Evolutionary conservation across 2,888 invertebrate genomes (phyloP).

Genomic region (Biston betularia): DNA sequence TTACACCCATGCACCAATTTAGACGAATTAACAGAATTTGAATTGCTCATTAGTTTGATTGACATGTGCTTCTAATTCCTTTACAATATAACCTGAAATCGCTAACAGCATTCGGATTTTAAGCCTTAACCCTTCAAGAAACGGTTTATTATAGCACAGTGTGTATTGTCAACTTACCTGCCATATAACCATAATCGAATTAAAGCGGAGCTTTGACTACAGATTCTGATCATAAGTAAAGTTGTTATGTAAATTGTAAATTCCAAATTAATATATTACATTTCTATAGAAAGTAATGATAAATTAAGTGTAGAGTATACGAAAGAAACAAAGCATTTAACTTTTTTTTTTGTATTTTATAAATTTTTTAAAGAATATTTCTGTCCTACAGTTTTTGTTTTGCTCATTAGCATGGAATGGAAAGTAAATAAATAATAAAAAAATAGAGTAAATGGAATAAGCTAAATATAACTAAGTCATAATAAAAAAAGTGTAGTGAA

Average conservation of each 20-base stretch:
- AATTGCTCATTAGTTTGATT: slow-evolving; percentile 82
- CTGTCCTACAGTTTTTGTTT: too few relatives aligned
- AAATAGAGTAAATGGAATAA: too few relatives aligned
- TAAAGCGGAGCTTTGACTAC: slow-evolving; percentile 43
- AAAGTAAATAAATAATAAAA: too few relatives aligned
- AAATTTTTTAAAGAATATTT: too few relatives aligned
- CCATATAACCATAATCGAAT: slow-evolving; percentile 68
- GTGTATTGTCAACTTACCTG: slow-evolving; percentile 9
- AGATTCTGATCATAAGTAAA: slow-evolving; percentile 22
- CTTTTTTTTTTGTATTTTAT: too few relatives aligned
- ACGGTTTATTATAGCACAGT: slow-evolving; percentile 13
- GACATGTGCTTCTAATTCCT: slow-evolving; percentile 73
- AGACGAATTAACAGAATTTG: slow-evolving; percentile 79
- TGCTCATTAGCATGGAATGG: too few relatives aligned
- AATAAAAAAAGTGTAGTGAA: too few relatives aligned
- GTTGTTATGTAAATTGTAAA: slow-evolving; percentile 6
- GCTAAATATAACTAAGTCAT: too few relatives aligned
- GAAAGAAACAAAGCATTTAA: too few relatives aligned
- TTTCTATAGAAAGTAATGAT: neutral
- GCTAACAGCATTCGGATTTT: slow-evolving; percentile 11
- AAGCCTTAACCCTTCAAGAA: slow-evolving; percentile 12
- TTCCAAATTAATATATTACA: slow-evolving; percentile 14
- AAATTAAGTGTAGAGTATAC: neutral
- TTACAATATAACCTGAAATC: slow-evolving; percentile 43
- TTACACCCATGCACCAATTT: slow-evolving; percentile 64